Percentiles rank a stretch among this genome's conserved stretches.
Evolutionary conservation across 2,888 invertebrate genomes (phyloP).

Genomic region (Caradrina clavipalpis): DNA sequence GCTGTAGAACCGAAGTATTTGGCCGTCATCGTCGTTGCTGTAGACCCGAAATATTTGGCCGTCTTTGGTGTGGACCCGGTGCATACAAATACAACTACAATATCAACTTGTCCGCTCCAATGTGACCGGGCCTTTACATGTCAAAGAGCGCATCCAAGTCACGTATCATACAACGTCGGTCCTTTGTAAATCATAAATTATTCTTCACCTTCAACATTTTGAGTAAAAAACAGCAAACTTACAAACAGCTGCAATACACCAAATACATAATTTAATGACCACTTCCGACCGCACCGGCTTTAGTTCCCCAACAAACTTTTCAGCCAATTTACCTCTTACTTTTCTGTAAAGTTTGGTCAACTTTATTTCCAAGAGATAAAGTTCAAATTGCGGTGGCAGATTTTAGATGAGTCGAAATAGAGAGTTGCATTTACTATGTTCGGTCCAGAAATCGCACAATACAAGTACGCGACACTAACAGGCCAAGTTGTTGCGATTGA

Average conservation of each 20-base stretch:
- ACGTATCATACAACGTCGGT: slow-evolving; percentile 9
- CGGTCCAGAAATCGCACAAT: slow-evolving; percentile 78
- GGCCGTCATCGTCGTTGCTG: too few species aligned
- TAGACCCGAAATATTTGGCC: too few species aligned
- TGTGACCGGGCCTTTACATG: neutral
- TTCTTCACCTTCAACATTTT: slow-evolving; percentile 32
- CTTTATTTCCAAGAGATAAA: slow-evolving; percentile 10
- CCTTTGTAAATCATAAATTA: slow-evolving; percentile 40
- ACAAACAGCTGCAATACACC: slow-evolving; percentile 70
- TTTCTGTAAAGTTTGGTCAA: slow-evolving; percentile 15
- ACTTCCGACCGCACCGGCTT: slow-evolving; percentile 65
- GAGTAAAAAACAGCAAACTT: slow-evolving; percentile 52
- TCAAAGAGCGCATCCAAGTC: slow-evolving; percentile 13
- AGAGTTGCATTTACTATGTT: slow-evolving; percentile 48
- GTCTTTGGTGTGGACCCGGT: too few species aligned
- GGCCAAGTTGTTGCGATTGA: slow-evolving; percentile 81
- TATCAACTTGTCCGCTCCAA: too few species aligned
- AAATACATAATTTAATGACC: slow-evolving; percentile 78
- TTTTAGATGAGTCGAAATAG: slow-evolving; percentile 18
- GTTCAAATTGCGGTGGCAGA: slow-evolving; percentile 22
- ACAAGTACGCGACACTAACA: slow-evolving; percentile 72
- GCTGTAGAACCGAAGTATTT: too few species aligned
- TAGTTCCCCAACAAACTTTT: slow-evolving; percentile 68
- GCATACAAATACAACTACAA: too few species aligned
- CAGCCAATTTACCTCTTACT: slow-evolving; percentile 45